A percentile compares a stretch with the other conserved stretches of the same genome.
Conservation (phyloP, 2,113 vertebrate genomes). For the Gasterosteus aculeatus region DNA sequence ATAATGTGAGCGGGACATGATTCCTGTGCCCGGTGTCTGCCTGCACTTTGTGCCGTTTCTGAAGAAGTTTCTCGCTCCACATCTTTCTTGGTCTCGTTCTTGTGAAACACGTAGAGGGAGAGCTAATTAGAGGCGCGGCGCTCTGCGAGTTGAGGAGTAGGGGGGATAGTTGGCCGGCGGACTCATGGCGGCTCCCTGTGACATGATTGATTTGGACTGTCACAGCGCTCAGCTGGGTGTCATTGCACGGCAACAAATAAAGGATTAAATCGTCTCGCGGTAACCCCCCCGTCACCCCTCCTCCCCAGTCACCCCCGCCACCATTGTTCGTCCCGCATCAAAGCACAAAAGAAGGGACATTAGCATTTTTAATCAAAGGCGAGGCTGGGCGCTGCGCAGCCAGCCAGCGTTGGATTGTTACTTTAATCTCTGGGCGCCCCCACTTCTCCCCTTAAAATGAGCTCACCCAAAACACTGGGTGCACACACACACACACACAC, state of each 20-base stretch:
- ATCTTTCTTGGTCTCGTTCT: conserved; percentile 40
- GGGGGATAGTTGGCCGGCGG: conserved; percentile 65
- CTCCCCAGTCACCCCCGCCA: conserved; percentile 52
- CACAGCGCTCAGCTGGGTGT: conserved; percentile 74
- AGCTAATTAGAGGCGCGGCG: conserved; percentile 75
- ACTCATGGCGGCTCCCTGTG: conserved; percentile 66
- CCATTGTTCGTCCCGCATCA: conserved; percentile 90
- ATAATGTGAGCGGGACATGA: conserved; percentile 1
- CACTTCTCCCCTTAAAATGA: conserved; percentile 44
- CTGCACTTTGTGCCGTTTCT: conserved; percentile 37
- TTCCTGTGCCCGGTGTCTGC: conserved; percentile 17
- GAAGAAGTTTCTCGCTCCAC: conserved; percentile 36
- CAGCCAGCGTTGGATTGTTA: conserved; percentile 78
- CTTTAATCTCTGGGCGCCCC: conserved; percentile 77
- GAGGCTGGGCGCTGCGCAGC: conserved; percentile 76
- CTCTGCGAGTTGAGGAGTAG: conserved; percentile 62
- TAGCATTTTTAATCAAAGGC: conserved; percentile 95
- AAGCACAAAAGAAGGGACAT: conserved; percentile 86
- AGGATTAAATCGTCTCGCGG: conserved; percentile 73
- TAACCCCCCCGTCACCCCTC: conserved; percentile 20
- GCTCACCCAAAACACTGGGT: conserved; percentile 50
- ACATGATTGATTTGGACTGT: conserved; percentile 81
- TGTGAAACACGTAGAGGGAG: conserved; percentile 57
- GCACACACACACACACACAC: conserved; percentile 18
- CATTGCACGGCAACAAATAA: conserved; percentile 71